phyloP scores from a whole-genome alignment of 1,140 invertebrate species.

The Pseudobourletiella spinata region DNA sequence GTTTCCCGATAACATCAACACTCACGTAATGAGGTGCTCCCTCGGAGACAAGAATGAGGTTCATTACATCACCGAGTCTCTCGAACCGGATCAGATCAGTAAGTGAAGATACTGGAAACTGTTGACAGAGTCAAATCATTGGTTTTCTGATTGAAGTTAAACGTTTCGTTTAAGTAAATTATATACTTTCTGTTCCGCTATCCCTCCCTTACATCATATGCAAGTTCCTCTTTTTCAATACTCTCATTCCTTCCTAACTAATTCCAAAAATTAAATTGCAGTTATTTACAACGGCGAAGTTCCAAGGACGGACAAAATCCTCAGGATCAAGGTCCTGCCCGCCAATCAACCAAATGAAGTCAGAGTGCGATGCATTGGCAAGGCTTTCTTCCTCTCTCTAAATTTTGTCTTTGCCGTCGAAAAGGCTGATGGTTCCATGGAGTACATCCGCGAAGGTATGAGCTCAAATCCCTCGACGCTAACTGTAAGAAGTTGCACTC shows the following conservation, averaged over 20 bases:
- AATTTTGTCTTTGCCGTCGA: constrained; percentile 30
- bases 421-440: constrained; percentile 25
- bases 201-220: too few relatives aligned
- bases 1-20: constrained; percentile 23
- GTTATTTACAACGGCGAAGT: constrained; percentile 24
- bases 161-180: too few relatives aligned
- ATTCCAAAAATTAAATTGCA: too few relatives aligned
- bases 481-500: not conserved
- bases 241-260: too few relatives aligned
- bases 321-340: constrained; percentile 16
- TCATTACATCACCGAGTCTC: constrained; percentile 20
- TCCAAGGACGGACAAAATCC: constrained; percentile 22
- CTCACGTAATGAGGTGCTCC: constrained; percentile 29
- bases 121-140: not conserved
- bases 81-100: constrained; percentile 26
- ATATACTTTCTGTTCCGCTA: too few relatives aligned
- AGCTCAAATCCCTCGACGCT: not conserved
- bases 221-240: too few relatives aligned
- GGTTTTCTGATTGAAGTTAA: not conserved
- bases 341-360: not conserved
- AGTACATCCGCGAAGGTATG: constrained; percentile 14
- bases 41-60: constrained; percentile 17
- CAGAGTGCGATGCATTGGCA: constrained; percentile 24
- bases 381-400: constrained; percentile 28
- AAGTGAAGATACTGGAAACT: too few relatives aligned